Base-by-base conservation (phyloP, 2,113 vertebrate genomes). In the Centropristis striata region DNA sequence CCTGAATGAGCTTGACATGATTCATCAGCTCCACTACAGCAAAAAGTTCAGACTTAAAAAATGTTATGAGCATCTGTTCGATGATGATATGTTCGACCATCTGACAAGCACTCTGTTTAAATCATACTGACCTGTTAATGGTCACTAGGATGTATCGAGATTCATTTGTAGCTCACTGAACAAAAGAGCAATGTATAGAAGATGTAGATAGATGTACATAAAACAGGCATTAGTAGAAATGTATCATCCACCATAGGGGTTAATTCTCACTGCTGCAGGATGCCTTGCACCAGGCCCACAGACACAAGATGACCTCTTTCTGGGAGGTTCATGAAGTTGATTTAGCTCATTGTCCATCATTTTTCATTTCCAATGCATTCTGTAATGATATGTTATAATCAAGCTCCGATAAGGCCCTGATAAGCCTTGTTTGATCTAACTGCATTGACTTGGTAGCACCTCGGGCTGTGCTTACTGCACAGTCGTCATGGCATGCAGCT, bases 331-430 rank as follows among this genome's bases (percentile, higher is more conserved):
- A 85, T 84, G 51, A 78, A 89, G 83, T 50, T 78, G 74, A 91
- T 86, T 90, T 37, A 61, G 39, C 65, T 87, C 51, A 81, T 86
- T 85, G 88, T 86, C 89, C 75, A 42, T 85, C 87, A 85, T 59
- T 4, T 73, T 69, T 71, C 42, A 60, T 78, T 77, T 54, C 13
- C 50, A 67, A 70, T 54, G 37, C 49, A n/a, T 9, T 42, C 53
- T 68, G 74, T 83, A 71, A 58, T 51, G 44, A 71, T 71, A 63
- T 64, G 81, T 88, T 72, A 55, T 58, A 49, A 70, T 86, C 73
- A 71, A 51, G 49, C 67, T 80, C 49, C 54, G 71, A 51, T 76
- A 37, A 54, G 66, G 60, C 49, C 77, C 61, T n/a, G n/a, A n/a
- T n/a, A n/a, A n/a, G n/a, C n/a, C 4, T 21, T 39, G 18, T 84